Percentiles rank a stretch among this genome's conserved stretches.
Evolutionary conservation across 1,140 invertebrate genomes (phyloP).

Genomic region (Drosophila azteca): DNA sequence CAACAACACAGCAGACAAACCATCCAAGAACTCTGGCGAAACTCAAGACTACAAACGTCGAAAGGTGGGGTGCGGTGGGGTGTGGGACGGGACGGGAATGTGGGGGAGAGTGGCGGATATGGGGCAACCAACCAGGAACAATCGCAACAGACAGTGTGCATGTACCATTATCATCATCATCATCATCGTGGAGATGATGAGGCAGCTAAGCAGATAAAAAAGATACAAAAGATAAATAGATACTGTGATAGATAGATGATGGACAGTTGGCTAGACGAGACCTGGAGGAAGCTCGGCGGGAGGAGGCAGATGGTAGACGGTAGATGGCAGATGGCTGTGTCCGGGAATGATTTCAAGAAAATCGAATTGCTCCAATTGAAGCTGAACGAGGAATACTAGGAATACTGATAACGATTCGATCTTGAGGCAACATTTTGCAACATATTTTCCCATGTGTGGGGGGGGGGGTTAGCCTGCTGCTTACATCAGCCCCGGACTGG

Average conservation of each 20-base stretch:
- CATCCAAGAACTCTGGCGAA: neutral
- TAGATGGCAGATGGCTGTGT: no score
- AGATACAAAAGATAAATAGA: slow-evolving; percentile 65
- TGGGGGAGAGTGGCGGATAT: slow-evolving; percentile 6
- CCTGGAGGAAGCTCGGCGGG: no score
- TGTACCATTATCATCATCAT: slow-evolving; percentile 6
- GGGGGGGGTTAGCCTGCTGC: neutral
- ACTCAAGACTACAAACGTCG: slow-evolving; percentile 28
- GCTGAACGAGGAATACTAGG: no score
- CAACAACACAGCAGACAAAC: slow-evolving; percentile 13
- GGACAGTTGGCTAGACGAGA: slow-evolving; percentile 31
- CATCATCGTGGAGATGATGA: slow-evolving; percentile 33
- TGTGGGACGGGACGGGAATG: neutral
- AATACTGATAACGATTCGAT: neutral
- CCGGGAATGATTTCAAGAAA: no score
- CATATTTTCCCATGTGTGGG: neutral
- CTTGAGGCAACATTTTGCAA: neutral
- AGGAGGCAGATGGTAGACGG: no score
- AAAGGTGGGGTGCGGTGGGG: slow-evolving; percentile 4
- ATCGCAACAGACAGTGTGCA: slow-evolving; percentile 11
- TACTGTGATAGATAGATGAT: slow-evolving; percentile 51
- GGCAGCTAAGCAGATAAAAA: slow-evolving; percentile 59
- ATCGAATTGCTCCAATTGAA: no score
- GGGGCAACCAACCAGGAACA: slow-evolving; percentile 3
- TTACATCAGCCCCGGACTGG: slow-evolving; percentile 1